Base-by-base conservation (phyloP, 2,888 invertebrate species). In the Pocota personata region DNA sequence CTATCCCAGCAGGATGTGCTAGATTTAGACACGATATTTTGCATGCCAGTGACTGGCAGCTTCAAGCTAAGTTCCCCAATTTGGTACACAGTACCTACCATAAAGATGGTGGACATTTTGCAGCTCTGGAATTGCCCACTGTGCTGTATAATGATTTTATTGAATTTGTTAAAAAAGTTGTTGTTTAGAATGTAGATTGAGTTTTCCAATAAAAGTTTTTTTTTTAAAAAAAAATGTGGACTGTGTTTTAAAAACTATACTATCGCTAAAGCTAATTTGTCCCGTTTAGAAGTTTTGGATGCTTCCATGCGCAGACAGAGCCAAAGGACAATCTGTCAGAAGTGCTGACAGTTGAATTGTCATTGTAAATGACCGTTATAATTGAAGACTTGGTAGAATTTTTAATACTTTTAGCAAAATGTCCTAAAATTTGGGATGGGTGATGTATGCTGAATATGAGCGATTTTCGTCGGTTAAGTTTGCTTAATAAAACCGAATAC, bases 91-190 rank as follows among this genome's bases (percentile, higher is more conserved):
- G 94, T 88, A 95, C 94, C 0, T 93, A 95, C 48, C 93, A 95
- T 35, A 93, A 94, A 0, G 93, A 94, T 3, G 97, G 97, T 0
- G 98, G 98, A 0, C 98, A 98, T 91, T 98, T 98, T 91, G 96
- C 96, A 0, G 97, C 97, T 0, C 93, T 97, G 75, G 97, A 98
- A 90, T 93, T 95, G 82, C 97, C 98, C 0, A 91, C 94, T 46
- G 88, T 95, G 0, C 89, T 98, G 30, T 95, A 96, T 2, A 92
- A 94, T 0, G 97, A 98, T 90, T 91, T 98, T 10, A 37, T 72
- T 37, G 21, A 57, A 46, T 71, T 48, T 58, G 71, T 71, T 46
- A 46, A 48, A 10, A 57, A 71, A 24, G 21, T 71, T 46, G 66
- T 19, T 48, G 21, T 48, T 12, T 48, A 48, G 21, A 21, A 21